Evolutionary conservation across 2,888 invertebrate species (phyloP).

Genomic region (Idaea biselata): DNA sequence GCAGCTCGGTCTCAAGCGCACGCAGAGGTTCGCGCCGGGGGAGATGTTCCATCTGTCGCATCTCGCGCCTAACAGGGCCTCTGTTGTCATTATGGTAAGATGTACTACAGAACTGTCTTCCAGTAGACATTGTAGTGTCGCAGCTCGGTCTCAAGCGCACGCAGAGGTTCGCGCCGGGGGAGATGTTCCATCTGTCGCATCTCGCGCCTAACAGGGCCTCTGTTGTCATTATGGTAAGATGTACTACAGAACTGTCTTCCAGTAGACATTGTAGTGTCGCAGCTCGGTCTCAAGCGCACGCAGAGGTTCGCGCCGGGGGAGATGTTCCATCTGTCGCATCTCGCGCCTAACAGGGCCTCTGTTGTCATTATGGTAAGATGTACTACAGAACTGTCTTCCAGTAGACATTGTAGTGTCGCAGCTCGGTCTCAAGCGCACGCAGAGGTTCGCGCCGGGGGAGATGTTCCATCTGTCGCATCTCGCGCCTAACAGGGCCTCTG

Average conservation of each 20-base stretch:
- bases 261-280: conserved; percentile 85
- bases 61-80: conserved; percentile 86
- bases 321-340: conserved; percentile 86
- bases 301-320: conserved; percentile 87
- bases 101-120: background rate
- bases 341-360: conserved; percentile 86
- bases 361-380: conserved; percentile 86
- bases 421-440: conserved; percentile 81
- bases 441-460: conserved; percentile 87
- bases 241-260: background rate
- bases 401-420: conserved; percentile 87
- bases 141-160: conserved; percentile 82
- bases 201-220: conserved; percentile 86
- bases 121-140: conserved; percentile 85
- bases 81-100: conserved; percentile 86
- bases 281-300: conserved; percentile 82
- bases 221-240: conserved; percentile 86
- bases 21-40: conserved; percentile 88
- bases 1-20: conserved; percentile 82
- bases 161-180: conserved; percentile 87
- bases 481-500: conserved; percentile 85
- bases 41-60: conserved; percentile 86
- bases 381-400: background rate
- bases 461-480: conserved; percentile 87
- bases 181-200: conserved; percentile 86